Base-by-base conservation (phyloP, 2,888 invertebrate species). In the Mesorhabditis spiculigera region DNA sequence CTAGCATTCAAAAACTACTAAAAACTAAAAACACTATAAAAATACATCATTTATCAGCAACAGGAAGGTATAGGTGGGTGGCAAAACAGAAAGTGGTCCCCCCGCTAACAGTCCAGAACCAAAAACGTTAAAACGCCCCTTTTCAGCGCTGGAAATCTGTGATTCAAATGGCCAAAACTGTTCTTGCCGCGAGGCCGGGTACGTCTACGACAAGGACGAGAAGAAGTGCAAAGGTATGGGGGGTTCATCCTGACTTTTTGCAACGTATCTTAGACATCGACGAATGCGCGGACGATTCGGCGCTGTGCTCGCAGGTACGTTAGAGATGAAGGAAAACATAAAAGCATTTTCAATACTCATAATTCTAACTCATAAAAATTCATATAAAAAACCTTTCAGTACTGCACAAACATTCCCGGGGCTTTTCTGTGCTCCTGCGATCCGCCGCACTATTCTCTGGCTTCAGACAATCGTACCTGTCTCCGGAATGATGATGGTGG, bases 391-490 rank as follows among this genome's bases (percentile, higher is more conserved):
- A 50, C 96, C 85, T 93, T 94, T 1, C 96, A 97, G 86, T 91
- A 91, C 81, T 97, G 97, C 85, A 92, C 93, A 6, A 97, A 97
- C 86, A 93, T 93, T 0, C 93, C 93, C 0, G 97, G 96, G n/a
- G 91, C 93, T 5, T 96, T 91, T 87, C 92, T 93, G 82, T 97
- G 97, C 87, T 94, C 95, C 87, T 97, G 97, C 86, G 92, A 94
- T 82, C 93, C 93, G 28, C 91, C 90, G 13, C 94, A 91, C 86
- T 95, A 94, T 86, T 93, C 93, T 82, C 88, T 93, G 68, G 88
- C 90, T 0, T 63, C 68, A 0, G 93, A 94, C 85, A 93, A 93
- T 81, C 92, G 91, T 75, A 93, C 93, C 0, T 95, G 95, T 87
- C 94, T 95, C 86, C 90, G 94, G 45, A 91, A 91, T 81, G 94